Base-by-base conservation (phyloP, 37 sponge, comb jelly and placozoan species). In the Halisarca cf. caerulea region DNA sequence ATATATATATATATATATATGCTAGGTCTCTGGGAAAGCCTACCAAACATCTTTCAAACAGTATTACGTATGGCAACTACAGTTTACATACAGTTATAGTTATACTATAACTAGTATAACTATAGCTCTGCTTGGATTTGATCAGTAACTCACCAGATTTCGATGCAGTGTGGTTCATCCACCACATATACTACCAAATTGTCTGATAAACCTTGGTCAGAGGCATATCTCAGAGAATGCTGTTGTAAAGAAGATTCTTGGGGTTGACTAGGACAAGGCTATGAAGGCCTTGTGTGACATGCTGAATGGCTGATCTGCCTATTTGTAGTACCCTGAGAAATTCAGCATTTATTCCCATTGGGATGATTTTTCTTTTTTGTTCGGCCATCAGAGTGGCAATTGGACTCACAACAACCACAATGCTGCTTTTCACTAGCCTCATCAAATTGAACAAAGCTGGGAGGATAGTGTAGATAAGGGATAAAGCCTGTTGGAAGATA, bases 381-480 rank as follows among this genome's bases (percentile, higher is more conserved):
- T 82, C 83, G 25, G 45, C 51, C 66, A 82, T 82, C 38, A 82
- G 42, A 28, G 83, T 39, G 6, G 66, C 27, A n/a, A 82, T 11
- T n/a, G 83, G 83, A 82, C 83, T 66, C 68, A 82, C 66, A 21
- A 82, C 83, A 23, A 82, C 51, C 21, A 82, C 83, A 30, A 82
- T 58, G 34, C 64, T 60, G 30, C 38, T 34, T 7, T 35, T 71
- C 39, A 7, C 7, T 32, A 6, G 5, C 30, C 39, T 23, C 11
- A 71, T 71, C 20, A 30, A 34, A 39, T 71, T 32, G 32, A 71
- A 71, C 73, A 71, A 32, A 35, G 73, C 11, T 7, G 73, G 73
- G 6, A 71, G 39, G 6, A 71, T 39, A 32, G 73, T 39, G 73
- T 30, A 71, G 30, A 71, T 71, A 17, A 59, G 39, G 17, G 61